Base-by-base conservation (phyloP, 2,888 invertebrate species). In the Podotricha telesiphe region DNA sequence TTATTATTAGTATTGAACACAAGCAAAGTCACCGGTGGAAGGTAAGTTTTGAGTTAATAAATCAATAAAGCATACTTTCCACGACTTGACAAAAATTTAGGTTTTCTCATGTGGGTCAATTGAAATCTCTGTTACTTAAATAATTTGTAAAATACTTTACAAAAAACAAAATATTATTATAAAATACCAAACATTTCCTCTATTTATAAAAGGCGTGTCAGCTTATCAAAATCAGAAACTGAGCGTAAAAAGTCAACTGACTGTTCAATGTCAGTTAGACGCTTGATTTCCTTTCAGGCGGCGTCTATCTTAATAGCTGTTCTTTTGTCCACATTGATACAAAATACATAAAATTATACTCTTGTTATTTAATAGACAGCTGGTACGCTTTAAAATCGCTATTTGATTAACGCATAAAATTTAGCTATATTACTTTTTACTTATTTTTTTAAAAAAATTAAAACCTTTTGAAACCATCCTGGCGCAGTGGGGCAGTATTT, bases 201-300 rank as follows among this genome's bases (percentile, higher is more conserved):
- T n/a, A 17, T 28, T 45, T n/a, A 4, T 11, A n/a, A 22, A 45
- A 22, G 22, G 22, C 45, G 59, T 28, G 42, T 42, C 59, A 45
- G 59, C 58, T 59, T 59, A 42, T 59, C 42, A 42, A 59, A 45
- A 59, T 59, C 22, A 59, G 59, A 15, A 59, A 59, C 59, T 45
- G 45, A 59, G 45, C 22, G 59, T 59, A 45, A 45, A 34, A 59
- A 45, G 45, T 59, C 22, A 45, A 45, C 45, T 59, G 59, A 45
- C 42, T 42, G 59, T 59, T 22, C 20, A 45, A 59, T n/a, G 22
- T 45, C 45, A 45, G 22, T 45, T 45, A 22, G 42, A 45, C 59
- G 42, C n/a, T 45, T 59, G 59, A 59, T 45, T 45, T 45, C 45
- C n/a, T 59, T 59, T 45, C 59, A 22, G 59, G 19, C 59, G 5